Base-by-base conservation (phyloP, 2,888 invertebrate genomes). In the Synergus gifuensis region DNA sequence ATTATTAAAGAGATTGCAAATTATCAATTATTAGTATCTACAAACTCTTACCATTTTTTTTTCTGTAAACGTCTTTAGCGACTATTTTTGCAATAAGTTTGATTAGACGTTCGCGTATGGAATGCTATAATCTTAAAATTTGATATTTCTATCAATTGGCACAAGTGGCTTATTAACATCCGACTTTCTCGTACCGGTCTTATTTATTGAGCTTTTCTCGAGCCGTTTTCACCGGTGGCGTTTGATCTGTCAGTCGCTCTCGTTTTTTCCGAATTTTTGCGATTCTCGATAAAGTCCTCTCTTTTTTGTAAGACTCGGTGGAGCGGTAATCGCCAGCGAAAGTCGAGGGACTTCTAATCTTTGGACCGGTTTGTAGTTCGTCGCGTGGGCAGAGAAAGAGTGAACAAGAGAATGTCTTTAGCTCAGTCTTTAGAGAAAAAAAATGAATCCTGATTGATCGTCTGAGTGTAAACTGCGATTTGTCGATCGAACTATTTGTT, bases 321-420 rank as follows among this genome's bases (percentile, higher is more conserved):
- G 76, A 76, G 44, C 36, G 66, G 76, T 81, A 81, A 81, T 81
- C 69, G 42, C 63, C 77, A 36, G 81, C 81, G 81, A 81, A 81
- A 81, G 81, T 81, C 28, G 64, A 77, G 54, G n/a, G 16, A 36
- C 36, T 73, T 73, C 36, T 54, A 73, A 73, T 73, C 73, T 73
- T 54, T 73, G 36, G 64, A 77, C 79, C 77, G 77, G 81, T 79
- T 81, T 79, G 58, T 64, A 77, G 60, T 76, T 78, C 49, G 76
- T 49, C 64, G 81, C 81, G 81, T 81, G 77, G 81, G 81, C 77
- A 58, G 79, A 76, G 63, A 67, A 42, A 66, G 42, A 58, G 60
- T 14, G 46, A 62, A 5, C 54, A 58, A 36, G 40, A 54, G 36
- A 62, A 36, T 36, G 22, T 40, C 18, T 14, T 58, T n/a, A 28